phyloP scores from a whole-genome alignment of 2,113 vertebrate genomes.

The Papio anubis region DNA sequence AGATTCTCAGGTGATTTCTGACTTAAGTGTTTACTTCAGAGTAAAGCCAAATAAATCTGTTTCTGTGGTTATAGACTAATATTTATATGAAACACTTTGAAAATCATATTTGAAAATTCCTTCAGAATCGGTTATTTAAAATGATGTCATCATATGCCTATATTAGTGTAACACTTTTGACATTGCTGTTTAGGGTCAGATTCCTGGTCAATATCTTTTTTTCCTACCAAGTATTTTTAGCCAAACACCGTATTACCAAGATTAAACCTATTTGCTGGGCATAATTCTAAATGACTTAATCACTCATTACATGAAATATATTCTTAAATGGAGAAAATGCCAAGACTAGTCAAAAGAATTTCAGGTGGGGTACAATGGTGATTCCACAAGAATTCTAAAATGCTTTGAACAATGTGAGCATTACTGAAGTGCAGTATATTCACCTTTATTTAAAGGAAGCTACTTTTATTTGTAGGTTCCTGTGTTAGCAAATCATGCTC shows the following conservation, averaged over 20 bases:
- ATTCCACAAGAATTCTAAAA: background rate
- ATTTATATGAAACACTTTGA: background rate
- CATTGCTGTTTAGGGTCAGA: background rate
- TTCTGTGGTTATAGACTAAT: background rate
- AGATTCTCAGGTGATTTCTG: slow-evolving; percentile 17
- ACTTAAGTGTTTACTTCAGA: background rate
- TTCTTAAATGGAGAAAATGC: background rate
- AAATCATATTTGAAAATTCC: background rate
- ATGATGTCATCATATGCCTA: background rate
- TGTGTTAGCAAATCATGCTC: background rate
- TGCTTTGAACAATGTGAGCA: background rate
- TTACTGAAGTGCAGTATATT: background rate
- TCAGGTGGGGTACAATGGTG: background rate
- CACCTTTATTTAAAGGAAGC: background rate
- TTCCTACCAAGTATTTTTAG: slow-evolving; percentile 1
- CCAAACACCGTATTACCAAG: background rate
- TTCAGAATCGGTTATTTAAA: background rate
- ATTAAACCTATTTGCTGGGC: background rate
- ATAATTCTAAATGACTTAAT: slow-evolving; percentile 4
- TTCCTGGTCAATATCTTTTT: background rate
- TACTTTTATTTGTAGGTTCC: background rate
- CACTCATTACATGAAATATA: background rate
- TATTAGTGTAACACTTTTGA: background rate
- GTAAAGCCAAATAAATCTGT: background rate
- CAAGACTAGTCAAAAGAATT: background rate